phyloP scores from a whole-genome alignment of 1,140 invertebrate species.

The Galleria mellonella region DNA sequence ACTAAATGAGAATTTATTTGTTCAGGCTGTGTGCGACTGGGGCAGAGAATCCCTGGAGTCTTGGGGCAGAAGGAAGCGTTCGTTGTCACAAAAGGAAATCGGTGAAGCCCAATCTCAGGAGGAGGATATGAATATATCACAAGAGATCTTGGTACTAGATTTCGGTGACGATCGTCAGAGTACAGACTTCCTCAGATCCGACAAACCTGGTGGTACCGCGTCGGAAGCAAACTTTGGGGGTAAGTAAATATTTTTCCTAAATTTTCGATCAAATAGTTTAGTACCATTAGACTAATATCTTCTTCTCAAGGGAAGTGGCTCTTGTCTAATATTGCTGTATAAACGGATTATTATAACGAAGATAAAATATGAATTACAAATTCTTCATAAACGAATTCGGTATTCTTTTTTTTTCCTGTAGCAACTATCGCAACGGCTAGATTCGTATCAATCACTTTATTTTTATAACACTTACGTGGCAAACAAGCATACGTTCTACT shows the following conservation, averaged over 20 bases:
- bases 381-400: too few relatives aligned
- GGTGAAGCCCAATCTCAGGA: conserved; percentile 79
- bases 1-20: conserved; percentile 9
- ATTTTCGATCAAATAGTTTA: too few relatives aligned
- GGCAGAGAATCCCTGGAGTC: conserved; percentile 91
- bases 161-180: conserved; percentile 90
- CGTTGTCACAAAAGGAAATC: conserved; percentile 65
- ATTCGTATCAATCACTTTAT: too few relatives aligned
- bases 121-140: conserved; percentile 94
- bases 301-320: too few relatives aligned
- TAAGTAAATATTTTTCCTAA: conserved; percentile 41
- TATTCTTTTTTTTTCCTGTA: too few relatives aligned
- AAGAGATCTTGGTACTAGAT: conserved; percentile 94
- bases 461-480: too few relatives aligned
- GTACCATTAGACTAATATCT: too few relatives aligned
- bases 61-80: conserved; percentile 91
- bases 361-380: too few relatives aligned
- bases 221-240: conserved; percentile 85
- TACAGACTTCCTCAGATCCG: conserved; percentile 84
- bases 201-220: conserved; percentile 73
- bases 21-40: conserved; percentile 89
- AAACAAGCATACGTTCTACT: too few relatives aligned
- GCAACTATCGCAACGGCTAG: too few relatives aligned
- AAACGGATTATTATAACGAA: too few relatives aligned
- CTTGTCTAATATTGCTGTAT: too few relatives aligned